phyloP scores from a whole-genome alignment of 2,888 invertebrate species.

The Zygogramma bicolorata region DNA sequence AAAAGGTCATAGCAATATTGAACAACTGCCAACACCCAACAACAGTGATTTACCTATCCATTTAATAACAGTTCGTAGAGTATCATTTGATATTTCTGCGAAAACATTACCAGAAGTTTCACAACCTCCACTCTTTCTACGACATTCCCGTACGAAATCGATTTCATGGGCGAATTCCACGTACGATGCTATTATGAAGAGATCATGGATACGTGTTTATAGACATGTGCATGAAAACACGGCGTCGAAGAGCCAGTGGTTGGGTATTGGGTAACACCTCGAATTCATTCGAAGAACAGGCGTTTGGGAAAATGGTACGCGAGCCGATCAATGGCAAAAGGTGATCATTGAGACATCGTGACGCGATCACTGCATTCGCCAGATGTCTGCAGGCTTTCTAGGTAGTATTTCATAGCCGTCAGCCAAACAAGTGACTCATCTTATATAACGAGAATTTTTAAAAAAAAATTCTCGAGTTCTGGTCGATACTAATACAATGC shows the following conservation, averaged over 20 bases:
- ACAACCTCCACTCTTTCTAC: slow-evolving; percentile 11
- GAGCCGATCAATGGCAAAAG: not conserved
- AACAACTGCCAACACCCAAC: not conserved
- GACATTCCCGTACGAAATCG: slow-evolving; percentile 15
- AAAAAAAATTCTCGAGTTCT: too few relatives aligned
- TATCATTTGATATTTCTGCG: slow-evolving; percentile 1
- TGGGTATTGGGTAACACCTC: slow-evolving; percentile 3
- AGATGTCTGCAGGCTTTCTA: not conserved
- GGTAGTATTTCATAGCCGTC: not conserved
- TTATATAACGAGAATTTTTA: not conserved
- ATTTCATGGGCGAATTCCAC: slow-evolving; percentile 22
- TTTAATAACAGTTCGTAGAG: not conserved
- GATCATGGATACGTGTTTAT: not conserved
- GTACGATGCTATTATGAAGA: slow-evolving; percentile 1
- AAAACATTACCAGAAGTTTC: slow-evolving; percentile 6
- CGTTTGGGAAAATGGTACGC: not conserved
- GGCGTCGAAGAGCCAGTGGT: not conserved
- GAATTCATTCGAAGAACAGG: not conserved
- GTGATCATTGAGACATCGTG: not conserved
- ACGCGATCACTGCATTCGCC: not conserved
- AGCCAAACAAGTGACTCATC: not conserved
- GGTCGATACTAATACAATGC: too few relatives aligned
- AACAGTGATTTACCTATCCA: not conserved
- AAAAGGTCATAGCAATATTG: not conserved
- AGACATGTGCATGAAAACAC: not conserved